These are phyloP conservation scores for Remorina albescens DNA, from an alignment of 2,797 vertebrate genomes.

Conservation along the genomic window DNA sequence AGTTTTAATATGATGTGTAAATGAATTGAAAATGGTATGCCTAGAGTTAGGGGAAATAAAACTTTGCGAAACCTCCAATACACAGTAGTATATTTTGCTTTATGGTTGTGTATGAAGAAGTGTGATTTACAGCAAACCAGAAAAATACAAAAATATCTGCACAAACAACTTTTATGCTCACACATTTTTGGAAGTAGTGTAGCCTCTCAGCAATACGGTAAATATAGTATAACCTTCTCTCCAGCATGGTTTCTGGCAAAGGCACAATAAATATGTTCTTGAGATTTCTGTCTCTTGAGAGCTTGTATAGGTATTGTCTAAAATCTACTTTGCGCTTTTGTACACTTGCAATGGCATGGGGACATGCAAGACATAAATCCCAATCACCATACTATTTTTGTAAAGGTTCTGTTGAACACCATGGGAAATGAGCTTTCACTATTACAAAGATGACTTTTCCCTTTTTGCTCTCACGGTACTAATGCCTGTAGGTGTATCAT, in stretches of 20 bases:
- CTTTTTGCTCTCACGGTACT: conserved; percentile 53
- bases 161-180: no score
- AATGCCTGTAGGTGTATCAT: conserved; percentile 69
- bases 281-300: conserved; percentile 16
- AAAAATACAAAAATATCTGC: no score
- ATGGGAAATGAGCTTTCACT: conserved; percentile 67
- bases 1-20: background rate
- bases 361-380: conserved; percentile 38
- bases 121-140: no score
- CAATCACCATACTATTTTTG: conserved; percentile 56
- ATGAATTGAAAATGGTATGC: background rate
- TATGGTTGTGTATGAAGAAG: no score
- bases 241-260: background rate
- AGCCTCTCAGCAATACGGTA: background rate
- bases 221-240: background rate
- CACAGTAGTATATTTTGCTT: no score
- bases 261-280: background rate
- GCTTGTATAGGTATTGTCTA: conserved; percentile 20
- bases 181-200: no score
- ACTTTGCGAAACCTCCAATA: no score
- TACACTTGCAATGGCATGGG: conserved; percentile 11
- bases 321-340: conserved; percentile 49
- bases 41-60: background rate
- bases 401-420: conserved; percentile 50
- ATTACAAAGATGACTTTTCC: conserved; percentile 68